These are phyloP conservation scores for Climacteris rufus DNA, from an alignment of 2,113 vertebrate species.

Conservation along the genomic window DNA sequence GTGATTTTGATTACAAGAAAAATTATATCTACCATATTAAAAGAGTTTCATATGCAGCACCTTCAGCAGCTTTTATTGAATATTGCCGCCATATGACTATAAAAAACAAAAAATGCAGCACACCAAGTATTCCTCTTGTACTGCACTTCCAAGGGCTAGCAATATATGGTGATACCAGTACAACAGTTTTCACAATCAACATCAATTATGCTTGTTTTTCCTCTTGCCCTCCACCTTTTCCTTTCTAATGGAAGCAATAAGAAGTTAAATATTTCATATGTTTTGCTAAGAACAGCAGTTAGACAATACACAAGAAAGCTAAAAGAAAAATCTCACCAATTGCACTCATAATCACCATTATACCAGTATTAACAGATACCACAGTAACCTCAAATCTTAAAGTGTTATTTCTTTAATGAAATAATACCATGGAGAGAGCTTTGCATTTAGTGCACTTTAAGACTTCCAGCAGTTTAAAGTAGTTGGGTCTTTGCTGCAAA, in stretches of 20 bases:
- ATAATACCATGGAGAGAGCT: neutral
- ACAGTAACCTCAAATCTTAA: neutral
- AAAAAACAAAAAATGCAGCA: neutral
- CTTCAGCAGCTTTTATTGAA: neutral
- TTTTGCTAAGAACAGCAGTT: neutral
- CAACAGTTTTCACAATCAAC: neutral
- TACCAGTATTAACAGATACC: neutral
- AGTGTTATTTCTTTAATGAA: neutral
- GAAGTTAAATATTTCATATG: neutral
- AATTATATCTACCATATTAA: neutral
- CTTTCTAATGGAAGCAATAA: neutral
- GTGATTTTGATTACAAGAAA: neutral
- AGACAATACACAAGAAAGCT: neutral
- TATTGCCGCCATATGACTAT: neutral
- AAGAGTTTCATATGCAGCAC: neutral
- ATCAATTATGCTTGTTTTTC: neutral
- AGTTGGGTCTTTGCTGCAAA: neutral
- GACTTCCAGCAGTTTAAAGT: neutral
- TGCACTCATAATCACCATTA: rapidly evolving
- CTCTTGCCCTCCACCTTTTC: neutral
- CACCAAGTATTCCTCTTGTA: neutral
- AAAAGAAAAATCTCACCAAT: neutral
- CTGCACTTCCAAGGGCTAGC: neutral
- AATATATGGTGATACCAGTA: neutral
- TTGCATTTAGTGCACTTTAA: neutral